A percentile compares a stretch with the other conserved stretches of the same genome.
These are phyloP conservation scores for Abscondita cerata DNA, from an alignment of 2,888 invertebrate species.

Conservation along the genomic window DNA sequence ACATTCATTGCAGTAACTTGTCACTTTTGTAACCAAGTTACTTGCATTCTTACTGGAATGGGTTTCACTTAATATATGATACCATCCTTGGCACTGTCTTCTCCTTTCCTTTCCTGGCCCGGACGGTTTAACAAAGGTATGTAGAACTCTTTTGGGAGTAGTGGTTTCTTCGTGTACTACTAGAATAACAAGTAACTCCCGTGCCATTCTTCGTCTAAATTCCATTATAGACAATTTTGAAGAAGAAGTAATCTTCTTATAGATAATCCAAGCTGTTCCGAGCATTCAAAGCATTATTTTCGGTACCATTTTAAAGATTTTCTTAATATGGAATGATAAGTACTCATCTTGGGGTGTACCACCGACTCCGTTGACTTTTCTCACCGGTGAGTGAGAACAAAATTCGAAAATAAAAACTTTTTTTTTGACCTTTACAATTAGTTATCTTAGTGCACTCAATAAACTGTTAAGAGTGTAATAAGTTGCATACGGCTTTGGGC, in stretches of 20 bases:
- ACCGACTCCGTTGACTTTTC: no score
- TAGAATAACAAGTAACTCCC: neutral
- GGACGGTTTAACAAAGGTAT: slow-evolving; percentile 3
- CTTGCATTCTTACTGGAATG: neutral
- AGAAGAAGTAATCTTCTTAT: no score
- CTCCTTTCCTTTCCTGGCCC: slow-evolving; percentile 2
- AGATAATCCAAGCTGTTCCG: neutral
- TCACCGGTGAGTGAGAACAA: no score
- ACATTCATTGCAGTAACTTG: slow-evolving; percentile 1
- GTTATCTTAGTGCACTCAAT: no score
- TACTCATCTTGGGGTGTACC: no score
- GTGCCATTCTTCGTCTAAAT: neutral
- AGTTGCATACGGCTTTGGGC: no score
- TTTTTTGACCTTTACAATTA: no score
- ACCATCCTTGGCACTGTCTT: neutral
- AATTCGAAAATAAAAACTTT: no score
- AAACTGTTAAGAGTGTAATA: no score
- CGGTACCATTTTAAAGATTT: neutral
- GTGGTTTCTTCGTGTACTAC: slow-evolving; percentile 5
- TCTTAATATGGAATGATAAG: slow-evolving; percentile 4
- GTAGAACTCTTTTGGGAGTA: slow-evolving; percentile 6
- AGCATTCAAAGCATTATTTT: neutral
- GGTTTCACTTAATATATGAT: neutral
- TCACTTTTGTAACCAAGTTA: slow-evolving; percentile 3
- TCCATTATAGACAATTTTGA: no score